Conservation (phyloP, 2,113 vertebrate genomes). For the Callocephalon fimbriatum region DNA sequence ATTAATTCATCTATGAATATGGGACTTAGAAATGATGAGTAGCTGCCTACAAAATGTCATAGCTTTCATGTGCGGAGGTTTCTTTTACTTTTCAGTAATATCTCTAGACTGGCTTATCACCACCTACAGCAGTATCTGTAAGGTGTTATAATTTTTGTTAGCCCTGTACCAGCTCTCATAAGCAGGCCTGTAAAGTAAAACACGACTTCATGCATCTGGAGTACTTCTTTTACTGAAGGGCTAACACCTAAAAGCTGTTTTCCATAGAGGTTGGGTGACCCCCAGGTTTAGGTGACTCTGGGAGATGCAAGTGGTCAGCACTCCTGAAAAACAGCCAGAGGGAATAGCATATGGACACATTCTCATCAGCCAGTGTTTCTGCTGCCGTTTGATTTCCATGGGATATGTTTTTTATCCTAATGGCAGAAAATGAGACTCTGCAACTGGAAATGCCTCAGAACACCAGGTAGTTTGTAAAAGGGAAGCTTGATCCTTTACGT, state of each 20-base stretch:
- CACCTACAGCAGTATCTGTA: neutral
- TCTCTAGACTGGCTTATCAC: neutral
- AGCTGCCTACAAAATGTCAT: neutral
- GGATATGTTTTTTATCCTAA: neutral
- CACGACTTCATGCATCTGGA: neutral
- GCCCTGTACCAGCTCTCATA: neutral
- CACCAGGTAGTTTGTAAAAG: neutral
- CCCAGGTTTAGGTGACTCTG: neutral
- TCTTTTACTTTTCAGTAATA: neutral
- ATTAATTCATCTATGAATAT: neutral
- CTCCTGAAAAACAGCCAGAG: neutral
- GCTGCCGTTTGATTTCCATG: neutral
- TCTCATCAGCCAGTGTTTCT: neutral
- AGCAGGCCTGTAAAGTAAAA: neutral
- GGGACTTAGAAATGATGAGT: neutral
- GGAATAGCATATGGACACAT: accelerated
- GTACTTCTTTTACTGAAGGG: neutral
- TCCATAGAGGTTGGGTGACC: neutral
- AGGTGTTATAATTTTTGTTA: neutral
- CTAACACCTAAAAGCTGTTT: neutral
- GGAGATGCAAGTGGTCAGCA: neutral
- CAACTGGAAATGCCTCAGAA: neutral
- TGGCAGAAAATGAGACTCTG: neutral
- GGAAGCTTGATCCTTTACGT: neutral
- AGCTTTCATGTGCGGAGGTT: neutral